Base-by-base conservation (phyloP, 2,797 vertebrate species). In the Loriculus beryllinus region DNA sequence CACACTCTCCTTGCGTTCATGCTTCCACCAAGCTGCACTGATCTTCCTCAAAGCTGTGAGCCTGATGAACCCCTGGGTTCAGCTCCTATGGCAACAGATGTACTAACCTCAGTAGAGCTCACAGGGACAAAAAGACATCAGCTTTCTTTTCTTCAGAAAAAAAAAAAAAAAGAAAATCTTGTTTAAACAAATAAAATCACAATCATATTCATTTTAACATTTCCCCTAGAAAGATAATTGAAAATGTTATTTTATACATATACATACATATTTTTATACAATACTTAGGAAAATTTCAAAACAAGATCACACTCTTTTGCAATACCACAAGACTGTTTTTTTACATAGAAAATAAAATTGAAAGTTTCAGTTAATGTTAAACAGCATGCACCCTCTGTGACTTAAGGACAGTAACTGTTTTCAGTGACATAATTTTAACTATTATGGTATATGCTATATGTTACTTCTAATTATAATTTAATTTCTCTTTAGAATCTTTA, bases 151-250 rank as follows among this genome's bases (percentile, higher is more conserved):
- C 52, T 60, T 42, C 37, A 75, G 51, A 18, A 80, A 82, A 84
- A 67, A 81, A 65, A 48, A 78, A 48, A 21, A 42, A 42, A 42
- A 42, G 40, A 42, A 42, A 14, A 5, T 52, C 18, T 52, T n/a
- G 16, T 57, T 91, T 91, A 93, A 92, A 71, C 17, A 91, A 90
- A 82, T 90, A 81, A 96, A 93, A 90, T 91, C 69, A 65, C 65
- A 57, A 47, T 65, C 54, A 35, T 57, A 86, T 88, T 86, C n/a
- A 83, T 95, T 94, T 91, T 86, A 91, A 14, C 39, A 78, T 71
- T 93, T 94, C n/a, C 65, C 29, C 52, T 62, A 47, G 85, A 91
- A 93, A 92, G 54, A 69, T 35, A 84, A 77, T 56, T 87, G 31
- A 23, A 82, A 84, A 54, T 84, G 52, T 82, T 56, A 33, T n/a